phyloP scores from a whole-genome alignment of 1,140 invertebrate species.

The Bombyx mandarina region DNA sequence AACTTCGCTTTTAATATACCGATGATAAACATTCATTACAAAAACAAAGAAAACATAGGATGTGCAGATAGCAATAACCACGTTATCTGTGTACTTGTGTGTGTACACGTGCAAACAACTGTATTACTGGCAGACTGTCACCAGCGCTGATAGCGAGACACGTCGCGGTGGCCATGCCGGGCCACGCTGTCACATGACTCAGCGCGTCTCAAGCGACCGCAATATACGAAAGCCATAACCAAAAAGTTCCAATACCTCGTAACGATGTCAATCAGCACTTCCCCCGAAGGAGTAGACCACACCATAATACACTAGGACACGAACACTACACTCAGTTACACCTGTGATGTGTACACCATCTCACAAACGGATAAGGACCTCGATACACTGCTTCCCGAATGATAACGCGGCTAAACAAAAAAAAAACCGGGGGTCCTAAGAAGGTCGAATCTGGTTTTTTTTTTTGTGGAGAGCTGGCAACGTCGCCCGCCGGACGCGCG shows the following conservation, averaged over 20 bases:
- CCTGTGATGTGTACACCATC: slow-evolving; percentile 48
- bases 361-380: slow-evolving; percentile 53
- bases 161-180: slow-evolving; percentile 1
- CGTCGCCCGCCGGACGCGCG: slow-evolving; percentile 65
- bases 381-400: slow-evolving; percentile 48
- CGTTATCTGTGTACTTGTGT: not conserved
- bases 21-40: no score
- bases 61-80: not conserved
- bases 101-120: not conserved
- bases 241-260: slow-evolving; percentile 44
- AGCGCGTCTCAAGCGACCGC: slow-evolving; percentile 18
- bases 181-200: slow-evolving; percentile 34
- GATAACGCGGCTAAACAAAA: slow-evolving; percentile 68
- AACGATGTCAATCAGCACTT: slow-evolving; percentile 61
- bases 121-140: not conserved
- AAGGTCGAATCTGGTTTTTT: slow-evolving; percentile 69
- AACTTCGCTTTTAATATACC: no score
- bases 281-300: slow-evolving; percentile 60
- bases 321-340: slow-evolving; percentile 38
- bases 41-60: slow-evolving; percentile 1
- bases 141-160: slow-evolving; percentile 1
- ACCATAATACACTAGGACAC: slow-evolving; percentile 64
- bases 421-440: slow-evolving; percentile 66
- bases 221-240: slow-evolving; percentile 14
- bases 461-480: slow-evolving; percentile 61